Percentiles rank a stretch among this genome's conserved stretches.
These are phyloP conservation scores for Brachylomia viminalis DNA, from an alignment of 2,888 invertebrate genomes.

Conservation along the genomic window DNA sequence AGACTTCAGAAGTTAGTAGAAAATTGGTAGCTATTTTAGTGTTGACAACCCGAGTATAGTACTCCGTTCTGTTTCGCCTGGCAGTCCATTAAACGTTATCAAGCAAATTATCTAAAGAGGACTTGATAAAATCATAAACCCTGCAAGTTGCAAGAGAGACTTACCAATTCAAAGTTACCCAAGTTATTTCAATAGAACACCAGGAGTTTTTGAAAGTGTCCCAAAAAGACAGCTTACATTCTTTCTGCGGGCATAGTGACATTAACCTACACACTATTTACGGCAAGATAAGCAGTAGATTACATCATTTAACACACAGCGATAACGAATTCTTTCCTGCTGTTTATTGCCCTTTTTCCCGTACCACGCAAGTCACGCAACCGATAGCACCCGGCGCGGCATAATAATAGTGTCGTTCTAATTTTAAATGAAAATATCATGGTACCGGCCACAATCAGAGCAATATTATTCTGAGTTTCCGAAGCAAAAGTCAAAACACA, in stretches of 20 bases:
- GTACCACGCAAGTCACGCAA: conserved; percentile 43
- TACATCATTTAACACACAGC: conserved; percentile 12
- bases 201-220: not conserved
- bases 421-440: conserved; percentile 12
- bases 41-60: not conserved
- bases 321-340: conserved; percentile 15
- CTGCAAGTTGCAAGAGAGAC: not conserved
- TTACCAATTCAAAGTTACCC: not conserved
- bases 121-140: not conserved
- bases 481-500: conserved; percentile 21
- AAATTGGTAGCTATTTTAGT: not conserved
- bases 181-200: not conserved
- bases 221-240: too few relatives aligned
- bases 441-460: conserved; percentile 60
- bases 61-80: not conserved
- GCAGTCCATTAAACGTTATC: not conserved
- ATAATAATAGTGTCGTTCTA: conserved; percentile 6
- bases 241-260: not conserved
- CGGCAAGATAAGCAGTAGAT: conserved; percentile 19
- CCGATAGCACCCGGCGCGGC: not conserved
- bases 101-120: not conserved
- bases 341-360: conserved; percentile 10
- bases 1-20: not conserved
- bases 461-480: conserved; percentile 46
- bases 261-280: conserved; percentile 10